These are phyloP conservation scores for Myripristis murdjan DNA, from an alignment of 2,797 vertebrate genomes.

Conservation along the genomic window DNA sequence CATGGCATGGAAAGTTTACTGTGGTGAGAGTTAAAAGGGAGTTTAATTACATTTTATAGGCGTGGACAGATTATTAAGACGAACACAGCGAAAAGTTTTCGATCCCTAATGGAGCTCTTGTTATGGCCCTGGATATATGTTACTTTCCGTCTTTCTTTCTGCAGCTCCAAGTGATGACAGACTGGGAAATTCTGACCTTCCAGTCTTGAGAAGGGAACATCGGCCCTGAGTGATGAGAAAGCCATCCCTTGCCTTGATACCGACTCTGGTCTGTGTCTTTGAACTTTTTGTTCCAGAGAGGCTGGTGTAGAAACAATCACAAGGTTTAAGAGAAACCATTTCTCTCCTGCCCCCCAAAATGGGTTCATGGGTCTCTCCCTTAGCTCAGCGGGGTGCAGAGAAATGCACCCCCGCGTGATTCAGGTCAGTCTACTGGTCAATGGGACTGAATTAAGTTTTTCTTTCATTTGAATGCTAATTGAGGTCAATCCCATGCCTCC, in stretches of 20 bases:
- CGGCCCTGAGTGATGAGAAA: conserved; percentile 26
- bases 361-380: conserved; percentile 44
- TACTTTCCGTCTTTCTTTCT: conserved; percentile 49
- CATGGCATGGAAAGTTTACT: conserved; percentile 81
- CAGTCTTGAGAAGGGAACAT: conserved; percentile 40
- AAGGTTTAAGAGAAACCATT: conserved; percentile 57
- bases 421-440: conserved; percentile 47
- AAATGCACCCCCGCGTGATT: conserved; percentile 50
- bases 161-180: conserved; percentile 31
- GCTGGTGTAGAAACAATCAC: conserved; percentile 50
- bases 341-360: conserved; percentile 33
- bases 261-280: conserved; percentile 38
- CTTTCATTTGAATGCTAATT: conserved; percentile 70
- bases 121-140: conserved; percentile 35
- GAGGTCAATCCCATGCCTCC: conserved; percentile 50
- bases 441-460: conserved; percentile 38
- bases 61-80: conserved; percentile 80
- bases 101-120: conserved; percentile 54
- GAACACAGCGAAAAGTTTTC: conserved; percentile 60
- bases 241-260: conserved; percentile 32
- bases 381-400: conserved; percentile 55
- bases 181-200: conserved; percentile 45
- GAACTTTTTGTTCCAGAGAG: conserved; percentile 47
- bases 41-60: conserved; percentile 81
- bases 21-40: conserved; percentile 78